Percentiles rank a stretch among this genome's conserved stretches.
phyloP scores from a whole-genome alignment of 1,140 invertebrate genomes.

The Saxidomus purpurata region DNA sequence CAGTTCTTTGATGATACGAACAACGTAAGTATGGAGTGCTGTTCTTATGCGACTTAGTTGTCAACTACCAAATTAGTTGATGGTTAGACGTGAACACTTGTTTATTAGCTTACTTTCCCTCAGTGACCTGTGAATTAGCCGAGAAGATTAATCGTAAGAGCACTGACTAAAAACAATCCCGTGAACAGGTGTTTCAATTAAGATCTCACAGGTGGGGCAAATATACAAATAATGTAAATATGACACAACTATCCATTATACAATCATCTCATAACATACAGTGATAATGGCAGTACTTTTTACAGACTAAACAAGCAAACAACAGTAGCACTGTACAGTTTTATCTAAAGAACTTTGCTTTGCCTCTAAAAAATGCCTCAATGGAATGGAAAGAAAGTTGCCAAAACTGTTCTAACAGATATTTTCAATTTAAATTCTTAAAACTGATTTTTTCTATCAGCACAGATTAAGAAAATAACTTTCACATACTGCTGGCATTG shows the following conservation, averaged over 20 bases:
- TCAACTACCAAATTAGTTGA: conserved; percentile 33
- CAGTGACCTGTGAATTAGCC: conserved; percentile 44
- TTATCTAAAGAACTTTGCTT: background rate
- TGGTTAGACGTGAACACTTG: background rate
- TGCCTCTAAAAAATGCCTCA: too few relatives aligned
- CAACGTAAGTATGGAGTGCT: conserved; percentile 4
- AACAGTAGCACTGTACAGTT: background rate
- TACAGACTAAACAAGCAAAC: background rate
- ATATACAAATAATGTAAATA: conserved; percentile 38
- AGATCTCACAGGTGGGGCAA: conserved; percentile 41
- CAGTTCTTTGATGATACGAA: conserved; percentile 4
- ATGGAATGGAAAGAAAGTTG: too few relatives aligned
- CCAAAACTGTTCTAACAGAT: too few relatives aligned
- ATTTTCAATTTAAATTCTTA: too few relatives aligned
- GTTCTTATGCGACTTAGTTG: background rate
- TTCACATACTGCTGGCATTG: too few relatives aligned
- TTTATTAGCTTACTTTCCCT: conserved; percentile 29
- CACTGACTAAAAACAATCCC: conserved; percentile 12
- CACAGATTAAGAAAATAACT: too few relatives aligned
- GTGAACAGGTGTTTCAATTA: conserved; percentile 47
- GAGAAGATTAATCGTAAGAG: background rate
- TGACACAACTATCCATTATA: conserved; percentile 23
- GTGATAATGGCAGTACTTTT: conserved; percentile 19
- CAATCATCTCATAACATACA: conserved; percentile 9
- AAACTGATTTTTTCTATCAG: too few relatives aligned